Evolutionary conservation across 2,113 vertebrate species (phyloP).

Genomic region (Marcusenius ussheri): DNA sequence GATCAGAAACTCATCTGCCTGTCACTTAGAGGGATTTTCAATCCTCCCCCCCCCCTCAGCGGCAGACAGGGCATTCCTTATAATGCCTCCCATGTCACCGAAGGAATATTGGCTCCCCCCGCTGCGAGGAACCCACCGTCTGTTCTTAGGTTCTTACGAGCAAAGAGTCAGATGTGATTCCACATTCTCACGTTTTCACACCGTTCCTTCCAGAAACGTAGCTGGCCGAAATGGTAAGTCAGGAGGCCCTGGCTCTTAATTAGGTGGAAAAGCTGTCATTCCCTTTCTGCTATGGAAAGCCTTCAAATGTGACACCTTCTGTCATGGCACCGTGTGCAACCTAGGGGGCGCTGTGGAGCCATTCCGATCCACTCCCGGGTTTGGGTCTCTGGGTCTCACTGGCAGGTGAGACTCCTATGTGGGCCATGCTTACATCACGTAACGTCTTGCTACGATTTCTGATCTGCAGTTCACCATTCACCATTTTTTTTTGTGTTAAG

Average conservation of each 20-base stretch:
- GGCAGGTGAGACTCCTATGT: background rate
- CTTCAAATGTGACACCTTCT: background rate
- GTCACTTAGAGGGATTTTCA: background rate
- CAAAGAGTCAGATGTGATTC: background rate
- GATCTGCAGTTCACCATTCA: background rate
- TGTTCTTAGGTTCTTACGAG: background rate
- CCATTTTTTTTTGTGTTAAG: background rate
- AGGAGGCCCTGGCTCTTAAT: background rate
- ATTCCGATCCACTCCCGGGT: background rate
- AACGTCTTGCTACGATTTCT: background rate
- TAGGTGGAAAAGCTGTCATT: background rate
- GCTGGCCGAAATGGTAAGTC: background rate
- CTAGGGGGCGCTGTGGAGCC: background rate
- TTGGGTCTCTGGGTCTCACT: background rate
- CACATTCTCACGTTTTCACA: background rate
- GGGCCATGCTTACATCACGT: background rate
- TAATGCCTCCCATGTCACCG: background rate
- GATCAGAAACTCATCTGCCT: constrained; percentile 12
- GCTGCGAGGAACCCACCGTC: background rate
- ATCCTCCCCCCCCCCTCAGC: background rate
- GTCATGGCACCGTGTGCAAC: background rate
- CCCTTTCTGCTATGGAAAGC: background rate
- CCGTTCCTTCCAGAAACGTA: background rate
- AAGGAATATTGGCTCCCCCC: background rate
- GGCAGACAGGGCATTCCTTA: background rate